A percentile compares a stretch with the other conserved stretches of the same genome.
phyloP scores from a whole-genome alignment of 2,113 vertebrate genomes.

The Cercocebus atys region DNA sequence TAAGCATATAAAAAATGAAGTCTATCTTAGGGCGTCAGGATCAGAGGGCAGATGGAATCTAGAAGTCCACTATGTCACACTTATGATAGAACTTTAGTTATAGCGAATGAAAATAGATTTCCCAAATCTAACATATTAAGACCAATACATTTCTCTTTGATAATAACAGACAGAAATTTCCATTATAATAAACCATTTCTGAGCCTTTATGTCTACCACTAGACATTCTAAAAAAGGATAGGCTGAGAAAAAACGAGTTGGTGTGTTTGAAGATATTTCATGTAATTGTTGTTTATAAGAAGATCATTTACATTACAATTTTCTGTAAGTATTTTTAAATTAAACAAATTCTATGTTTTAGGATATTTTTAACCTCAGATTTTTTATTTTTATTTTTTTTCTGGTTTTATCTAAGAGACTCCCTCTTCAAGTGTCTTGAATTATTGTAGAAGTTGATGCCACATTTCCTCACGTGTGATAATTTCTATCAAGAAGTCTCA shows the following conservation, averaged over 20 bases:
- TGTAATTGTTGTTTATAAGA: conserved; percentile 50
- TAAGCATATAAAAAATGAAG: conserved; percentile 61
- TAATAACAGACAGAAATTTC: conserved; percentile 77
- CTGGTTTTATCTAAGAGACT: neutral
- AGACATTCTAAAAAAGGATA: conserved; percentile 66
- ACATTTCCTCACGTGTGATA: neutral
- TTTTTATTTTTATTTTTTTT: neutral
- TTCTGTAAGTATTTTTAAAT: conserved; percentile 32
- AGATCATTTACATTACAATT: neutral
- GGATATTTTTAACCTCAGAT: neutral
- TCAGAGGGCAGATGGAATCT: conserved; percentile 59
- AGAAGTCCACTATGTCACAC: conserved; percentile 39
- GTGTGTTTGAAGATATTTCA: conserved; percentile 39
- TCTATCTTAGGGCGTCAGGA: conserved; percentile 47
- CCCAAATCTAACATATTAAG: conserved; percentile 78
- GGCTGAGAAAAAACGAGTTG: conserved; percentile 38
- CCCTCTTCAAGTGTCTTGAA: neutral
- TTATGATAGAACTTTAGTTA: conserved; percentile 75
- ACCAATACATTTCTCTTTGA: conserved; percentile 75
- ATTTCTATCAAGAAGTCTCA: conserved; percentile 13
- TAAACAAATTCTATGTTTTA: conserved; percentile 28
- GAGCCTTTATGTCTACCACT: conserved; percentile 66
- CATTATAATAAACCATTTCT: conserved; percentile 75
- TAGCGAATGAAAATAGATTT: conserved; percentile 81
- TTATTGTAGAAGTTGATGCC: neutral